Evolutionary conservation across 1,140 invertebrate genomes (phyloP).

Genomic region (Eriocheir sinensis): DNA sequence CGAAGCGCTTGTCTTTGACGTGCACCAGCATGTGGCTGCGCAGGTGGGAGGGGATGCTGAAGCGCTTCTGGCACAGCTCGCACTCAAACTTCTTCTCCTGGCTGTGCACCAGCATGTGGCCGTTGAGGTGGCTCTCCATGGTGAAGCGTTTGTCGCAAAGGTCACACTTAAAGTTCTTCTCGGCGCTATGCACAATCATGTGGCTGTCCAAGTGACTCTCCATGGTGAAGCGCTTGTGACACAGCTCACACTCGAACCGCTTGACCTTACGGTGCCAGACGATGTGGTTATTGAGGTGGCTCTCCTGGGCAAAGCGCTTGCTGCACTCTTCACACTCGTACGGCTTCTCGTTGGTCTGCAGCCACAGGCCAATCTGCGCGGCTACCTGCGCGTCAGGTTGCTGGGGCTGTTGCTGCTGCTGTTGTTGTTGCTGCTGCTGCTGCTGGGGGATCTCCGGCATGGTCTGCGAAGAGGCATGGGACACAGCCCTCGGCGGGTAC

Average conservation of each 20-base stretch:
- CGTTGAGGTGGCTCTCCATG: conserved; percentile 69
- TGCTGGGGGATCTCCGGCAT: conserved; percentile 7
- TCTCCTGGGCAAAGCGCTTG: conserved; percentile 69
- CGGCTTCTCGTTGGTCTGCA: conserved; percentile 66
- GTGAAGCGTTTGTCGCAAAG: conserved; percentile 69
- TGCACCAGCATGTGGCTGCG: conserved; percentile 71
- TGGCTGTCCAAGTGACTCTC: conserved; percentile 71
- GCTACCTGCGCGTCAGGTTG: conserved; percentile 18
- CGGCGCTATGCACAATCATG: conserved; percentile 65
- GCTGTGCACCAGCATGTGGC: conserved; percentile 70
- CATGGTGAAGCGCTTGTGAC: conserved; percentile 61
- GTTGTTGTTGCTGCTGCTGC: background rate
- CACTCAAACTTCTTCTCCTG: conserved; percentile 71
- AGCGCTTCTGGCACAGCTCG: conserved; percentile 68
- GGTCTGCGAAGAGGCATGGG: conserved; percentile 31
- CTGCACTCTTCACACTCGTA: conserved; percentile 73
- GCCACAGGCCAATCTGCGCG: conserved; percentile 63
- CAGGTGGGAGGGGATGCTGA: conserved; percentile 63
- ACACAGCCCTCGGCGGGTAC: conserved; percentile 32
- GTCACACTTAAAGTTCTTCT: conserved; percentile 68
- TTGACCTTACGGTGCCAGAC: conserved; percentile 72
- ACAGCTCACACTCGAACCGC: conserved; percentile 68
- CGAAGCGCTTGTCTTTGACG: conserved; percentile 60
- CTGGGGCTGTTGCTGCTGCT: background rate
- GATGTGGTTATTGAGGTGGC: conserved; percentile 72